Evolutionary conservation across 2,888 invertebrate species (phyloP), one percentile per base, ranked within the genome.

Genomic region (Drosophila antonietae): DNA sequence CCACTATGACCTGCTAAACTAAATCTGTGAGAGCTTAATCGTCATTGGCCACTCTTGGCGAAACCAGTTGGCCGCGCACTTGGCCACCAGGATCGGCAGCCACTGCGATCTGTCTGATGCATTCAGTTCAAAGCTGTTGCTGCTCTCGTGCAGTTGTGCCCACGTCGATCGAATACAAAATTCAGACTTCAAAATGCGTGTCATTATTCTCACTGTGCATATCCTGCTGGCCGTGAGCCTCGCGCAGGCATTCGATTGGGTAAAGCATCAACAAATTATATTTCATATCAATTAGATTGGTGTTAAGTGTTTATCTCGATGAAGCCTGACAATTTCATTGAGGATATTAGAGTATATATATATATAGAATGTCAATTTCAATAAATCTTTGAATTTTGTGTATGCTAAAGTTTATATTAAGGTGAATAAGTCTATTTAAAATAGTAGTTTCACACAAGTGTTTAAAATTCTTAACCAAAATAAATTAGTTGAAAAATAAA

Each of bases 71-170:
- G 49, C 69, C 51, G 69, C 18, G 64, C 23, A n/a, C 12, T 41
- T 28, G 39, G 10, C 28, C 56, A 37, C 72, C 58, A 73, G 88
- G 81, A 83, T 80, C 65, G 75, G 35, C 12, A 47, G 66, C 52
- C 56, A 63, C 61, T 61, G 56, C 67, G 69, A 78, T 78, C 80
- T 73, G 55, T 55, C 49, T 49, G 66, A 31, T 73, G 78, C 78
- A 72, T 79, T 83, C 88, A 89, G 89, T 89, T 83, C 70, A 53
- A 47, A 71, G 74, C 83, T 67, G 89, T 73, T 53, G 81, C 76
- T 86, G 78, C 73, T 80, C 72, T 73, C 68, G 88, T 80, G 75
- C 86, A 86, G 89, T 86, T 80, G 88, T 88, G 82, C 74, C 67
- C 60, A 59, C 52, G 74, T 51, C 65, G 44, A 64, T 28, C 28